Evolutionary conservation across 2,888 invertebrate species (phyloP), one percentile per base, ranked within the genome.

Genomic region (Augiades crinisus): DNA sequence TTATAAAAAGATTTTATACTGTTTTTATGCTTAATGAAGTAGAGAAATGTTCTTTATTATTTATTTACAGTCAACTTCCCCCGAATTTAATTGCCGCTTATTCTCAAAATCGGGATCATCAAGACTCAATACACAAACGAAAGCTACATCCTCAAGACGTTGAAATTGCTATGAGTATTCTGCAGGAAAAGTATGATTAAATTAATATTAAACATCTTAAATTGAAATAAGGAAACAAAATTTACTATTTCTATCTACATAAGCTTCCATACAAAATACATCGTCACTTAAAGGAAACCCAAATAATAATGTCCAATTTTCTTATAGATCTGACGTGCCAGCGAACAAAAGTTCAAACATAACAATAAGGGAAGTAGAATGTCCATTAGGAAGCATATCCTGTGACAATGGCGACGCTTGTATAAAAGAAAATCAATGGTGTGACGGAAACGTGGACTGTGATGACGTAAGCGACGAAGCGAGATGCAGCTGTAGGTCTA

Each of bases 401-500:
- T 90, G 90, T 57, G 55, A 58, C 1, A 72, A 64, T 46, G 80
- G 76, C n/a, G 78, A 75, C 14, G 59, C 56, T 5, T 95, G 93
- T 70, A 90, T 95, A 51, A 81, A 76, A 41, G 80, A 68, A 59
- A 81, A 72, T 7, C 82, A 91, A 33, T 92, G 94, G 92, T 96
- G 96, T 64, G 93, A 96, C 68, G 93, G 93, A 10, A 84, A 82
- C 3, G 93, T 95, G 0, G 92, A 96, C 61, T 97, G 97, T 68
- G 65, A 81, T 0, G 96, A 96, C 69, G 92, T 92, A 0, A 95
- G 95, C 62, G 97, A 97, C 65, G 97, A 97, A 75, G 80, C 85
- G 0, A 82, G 84, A 7, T 97, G 97, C 65, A 90, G 92, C 0
- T 97, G 97, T 68, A 92, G 91, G 53, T 86, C 92, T n/a, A 91